phyloP scores from a whole-genome alignment of 2,113 vertebrate species.

The Lanius ludovicianus region DNA sequence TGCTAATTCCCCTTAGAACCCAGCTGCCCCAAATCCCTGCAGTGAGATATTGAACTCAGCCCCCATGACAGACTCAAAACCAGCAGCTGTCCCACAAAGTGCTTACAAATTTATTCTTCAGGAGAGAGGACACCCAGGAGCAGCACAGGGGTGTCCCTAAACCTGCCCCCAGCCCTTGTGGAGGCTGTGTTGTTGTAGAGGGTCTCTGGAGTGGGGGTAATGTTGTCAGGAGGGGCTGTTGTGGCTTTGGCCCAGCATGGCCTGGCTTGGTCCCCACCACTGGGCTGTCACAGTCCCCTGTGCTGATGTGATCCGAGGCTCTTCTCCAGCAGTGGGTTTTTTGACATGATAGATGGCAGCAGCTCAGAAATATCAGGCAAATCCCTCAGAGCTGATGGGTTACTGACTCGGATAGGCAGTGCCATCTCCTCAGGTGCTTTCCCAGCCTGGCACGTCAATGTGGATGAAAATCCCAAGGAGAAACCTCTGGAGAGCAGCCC shows the following conservation, averaged over 20 bases:
- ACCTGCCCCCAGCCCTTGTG: fast-evolving
- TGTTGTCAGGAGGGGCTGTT: not conserved
- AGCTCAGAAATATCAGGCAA: not conserved
- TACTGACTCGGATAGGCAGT: not conserved
- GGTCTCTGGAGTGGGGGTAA: not conserved
- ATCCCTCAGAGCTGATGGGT: not conserved
- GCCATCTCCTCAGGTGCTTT: not conserved
- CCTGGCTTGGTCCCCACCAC: not conserved
- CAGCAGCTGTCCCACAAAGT: not conserved
- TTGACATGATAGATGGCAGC: slow-evolving; percentile 16
- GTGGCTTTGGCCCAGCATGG: not conserved
- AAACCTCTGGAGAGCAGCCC: not conserved
- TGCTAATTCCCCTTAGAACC: not conserved
- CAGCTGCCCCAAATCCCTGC: not conserved
- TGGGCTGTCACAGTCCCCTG: not conserved
- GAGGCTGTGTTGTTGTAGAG: not conserved
- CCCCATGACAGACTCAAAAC: fast-evolving
- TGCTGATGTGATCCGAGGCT: not conserved
- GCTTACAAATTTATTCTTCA: not conserved
- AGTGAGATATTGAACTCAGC: fast-evolving
- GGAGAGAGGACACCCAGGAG: not conserved
- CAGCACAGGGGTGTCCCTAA: not conserved
- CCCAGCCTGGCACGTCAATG: not conserved
- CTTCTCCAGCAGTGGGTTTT: not conserved
- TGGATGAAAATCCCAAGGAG: not conserved